A percentile compares a stretch with the other conserved stretches of the same genome.
Conservation (phyloP, 35 echinoderm and acorn worm species). For the Apostichopus californicus region DNA sequence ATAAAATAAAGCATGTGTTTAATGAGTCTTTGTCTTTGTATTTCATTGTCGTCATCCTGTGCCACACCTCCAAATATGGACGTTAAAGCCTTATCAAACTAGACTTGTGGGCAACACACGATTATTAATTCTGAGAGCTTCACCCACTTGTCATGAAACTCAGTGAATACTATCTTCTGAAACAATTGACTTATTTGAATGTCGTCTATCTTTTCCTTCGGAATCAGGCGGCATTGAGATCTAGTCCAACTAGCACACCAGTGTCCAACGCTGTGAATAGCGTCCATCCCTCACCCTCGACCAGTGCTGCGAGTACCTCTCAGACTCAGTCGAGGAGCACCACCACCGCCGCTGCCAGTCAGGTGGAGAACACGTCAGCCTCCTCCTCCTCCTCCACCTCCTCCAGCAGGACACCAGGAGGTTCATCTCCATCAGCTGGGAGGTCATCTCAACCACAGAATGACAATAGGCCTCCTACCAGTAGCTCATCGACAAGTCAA, state of each 20-base stretch:
- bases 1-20: no score
- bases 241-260: neutral
- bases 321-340: conserved; percentile 46
- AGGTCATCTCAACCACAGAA: neutral
- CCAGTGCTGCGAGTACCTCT: conserved; percentile 43
- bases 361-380: neutral
- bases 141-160: no score
- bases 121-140: no score
- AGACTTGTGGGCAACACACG: no score
- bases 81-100: no score
- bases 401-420: neutral
- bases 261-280: conserved; percentile 3
- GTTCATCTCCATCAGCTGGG: conserved; percentile 27
- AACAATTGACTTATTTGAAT: no score
- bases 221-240: neutral
- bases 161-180: no score
- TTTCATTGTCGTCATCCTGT: no score
- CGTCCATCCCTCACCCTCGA: conserved; percentile 10
- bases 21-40: no score
- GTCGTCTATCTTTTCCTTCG: no score
- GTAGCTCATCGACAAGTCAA: neutral
- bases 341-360: neutral
- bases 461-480: neutral
- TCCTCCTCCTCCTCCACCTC: no score
- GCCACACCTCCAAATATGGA: no score